A percentile compares a stretch with the other conserved stretches of the same genome.
phyloP scores from a whole-genome alignment of 2,797 vertebrate genomes.

The Pangasius krempfi region DNA sequence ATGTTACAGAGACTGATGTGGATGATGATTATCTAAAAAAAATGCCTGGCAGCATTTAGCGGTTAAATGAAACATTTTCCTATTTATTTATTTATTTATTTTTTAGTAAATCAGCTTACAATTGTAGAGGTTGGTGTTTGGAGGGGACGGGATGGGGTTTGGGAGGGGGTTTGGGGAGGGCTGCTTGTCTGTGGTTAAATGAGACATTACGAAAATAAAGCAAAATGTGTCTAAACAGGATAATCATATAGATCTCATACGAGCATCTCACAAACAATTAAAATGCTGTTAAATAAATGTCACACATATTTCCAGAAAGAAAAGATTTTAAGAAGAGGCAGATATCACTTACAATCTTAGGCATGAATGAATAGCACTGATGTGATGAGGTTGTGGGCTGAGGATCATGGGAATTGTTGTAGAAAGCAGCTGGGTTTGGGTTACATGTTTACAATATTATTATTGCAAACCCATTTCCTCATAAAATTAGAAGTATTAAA shows the following conservation, averaged over 20 bases:
- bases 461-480: background rate
- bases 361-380: background rate
- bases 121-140: too few species aligned
- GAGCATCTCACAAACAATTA: background rate
- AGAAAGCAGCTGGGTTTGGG: conserved; percentile 36
- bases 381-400: background rate
- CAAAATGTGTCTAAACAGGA: too few species aligned
- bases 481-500: background rate
- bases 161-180: too few species aligned
- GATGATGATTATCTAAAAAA: background rate
- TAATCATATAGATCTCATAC: too few species aligned
- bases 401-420: background rate
- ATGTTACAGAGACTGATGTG: background rate
- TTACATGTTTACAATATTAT: conserved; percentile 28
- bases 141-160: too few species aligned
- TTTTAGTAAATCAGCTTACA: too few species aligned
- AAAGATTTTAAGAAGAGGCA: background rate
- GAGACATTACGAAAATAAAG: too few species aligned
- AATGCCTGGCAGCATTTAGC: too few species aligned
- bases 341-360: background rate
- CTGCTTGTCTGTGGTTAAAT: too few species aligned
- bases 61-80: too few species aligned
- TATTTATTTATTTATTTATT: too few species aligned
- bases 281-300: background rate
- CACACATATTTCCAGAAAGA: background rate